phyloP scores from a whole-genome alignment of 2,113 vertebrate genomes.

The Odontophorus gujanensis region DNA sequence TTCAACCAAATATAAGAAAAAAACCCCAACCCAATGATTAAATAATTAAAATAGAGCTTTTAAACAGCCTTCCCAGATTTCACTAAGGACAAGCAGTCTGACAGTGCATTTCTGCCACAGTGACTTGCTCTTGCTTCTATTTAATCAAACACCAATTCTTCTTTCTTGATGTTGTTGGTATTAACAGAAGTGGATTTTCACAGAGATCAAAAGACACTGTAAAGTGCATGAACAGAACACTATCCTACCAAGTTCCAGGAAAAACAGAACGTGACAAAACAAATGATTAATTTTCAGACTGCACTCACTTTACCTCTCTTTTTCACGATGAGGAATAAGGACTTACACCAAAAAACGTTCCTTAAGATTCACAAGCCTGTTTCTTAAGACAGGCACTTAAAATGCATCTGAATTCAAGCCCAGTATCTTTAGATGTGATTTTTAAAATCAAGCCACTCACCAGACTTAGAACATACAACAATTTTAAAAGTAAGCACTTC shows the following conservation, averaged over 20 bases:
- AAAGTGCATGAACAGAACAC: background rate
- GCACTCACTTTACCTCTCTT: background rate
- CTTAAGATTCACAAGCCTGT: background rate
- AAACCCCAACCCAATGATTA: background rate
- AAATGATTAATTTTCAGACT: background rate
- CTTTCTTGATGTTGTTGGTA: background rate
- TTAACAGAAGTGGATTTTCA: background rate
- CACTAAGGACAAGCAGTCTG: background rate
- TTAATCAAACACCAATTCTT: background rate
- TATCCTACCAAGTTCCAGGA: background rate
- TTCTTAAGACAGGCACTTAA: background rate
- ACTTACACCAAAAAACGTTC: background rate
- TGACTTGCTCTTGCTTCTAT: background rate
- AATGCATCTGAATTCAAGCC: background rate
- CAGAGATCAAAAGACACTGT: background rate
- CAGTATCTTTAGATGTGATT: background rate
- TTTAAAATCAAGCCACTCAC: background rate
- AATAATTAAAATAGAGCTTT: background rate
- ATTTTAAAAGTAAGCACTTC: background rate
- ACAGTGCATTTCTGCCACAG: background rate
- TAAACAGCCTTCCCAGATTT: background rate
- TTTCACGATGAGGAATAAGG: background rate
- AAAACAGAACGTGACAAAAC: conserved; percentile 1
- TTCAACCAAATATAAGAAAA: background rate
- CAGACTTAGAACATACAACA: background rate